Evolutionary conservation across 2,888 invertebrate genomes (phyloP).

Genomic region (Macropis europaea): DNA sequence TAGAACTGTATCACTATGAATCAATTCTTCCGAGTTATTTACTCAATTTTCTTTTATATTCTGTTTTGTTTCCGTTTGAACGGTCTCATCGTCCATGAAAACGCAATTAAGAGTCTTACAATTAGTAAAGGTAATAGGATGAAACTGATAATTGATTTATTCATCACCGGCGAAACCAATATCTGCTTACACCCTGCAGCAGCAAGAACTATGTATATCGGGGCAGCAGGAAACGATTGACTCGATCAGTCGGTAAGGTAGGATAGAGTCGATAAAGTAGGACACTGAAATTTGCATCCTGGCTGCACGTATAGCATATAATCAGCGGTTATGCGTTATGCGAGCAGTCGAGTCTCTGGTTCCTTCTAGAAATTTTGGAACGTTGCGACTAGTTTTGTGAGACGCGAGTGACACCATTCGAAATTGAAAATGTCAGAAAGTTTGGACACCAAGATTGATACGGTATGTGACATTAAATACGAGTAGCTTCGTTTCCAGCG

Average conservation of each 20-base stretch:
- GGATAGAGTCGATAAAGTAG: slow-evolving; percentile 4
- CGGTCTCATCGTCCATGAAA: too few relatives aligned
- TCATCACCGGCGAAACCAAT: too few relatives aligned
- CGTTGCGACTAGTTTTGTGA: slow-evolving; percentile 25
- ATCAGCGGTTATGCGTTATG: slow-evolving; percentile 14
- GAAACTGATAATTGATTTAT: too few relatives aligned
- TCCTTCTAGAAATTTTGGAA: slow-evolving; percentile 61
- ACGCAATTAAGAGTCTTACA: too few relatives aligned
- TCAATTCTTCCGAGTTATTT: too few relatives aligned
- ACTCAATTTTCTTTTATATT: too few relatives aligned
- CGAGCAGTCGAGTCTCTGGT: not conserved
- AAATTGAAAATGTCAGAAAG: slow-evolving; percentile 58
- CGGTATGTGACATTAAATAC: slow-evolving; percentile 40
- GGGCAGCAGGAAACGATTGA: too few relatives aligned
- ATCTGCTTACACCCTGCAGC: too few relatives aligned
- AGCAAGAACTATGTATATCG: too few relatives aligned
- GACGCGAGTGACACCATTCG: slow-evolving; percentile 8
- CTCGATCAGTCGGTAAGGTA: not conserved
- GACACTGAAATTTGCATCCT: not conserved
- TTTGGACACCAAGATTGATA: slow-evolving; percentile 30
- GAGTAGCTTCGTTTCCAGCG: not conserved
- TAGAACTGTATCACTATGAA: too few relatives aligned
- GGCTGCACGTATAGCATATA: not conserved
- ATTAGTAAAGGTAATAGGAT: too few relatives aligned
- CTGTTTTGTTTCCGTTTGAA: too few relatives aligned